phyloP scores from a whole-genome alignment of 2,888 invertebrate species.

The Chymomyza fuscimana region DNA sequence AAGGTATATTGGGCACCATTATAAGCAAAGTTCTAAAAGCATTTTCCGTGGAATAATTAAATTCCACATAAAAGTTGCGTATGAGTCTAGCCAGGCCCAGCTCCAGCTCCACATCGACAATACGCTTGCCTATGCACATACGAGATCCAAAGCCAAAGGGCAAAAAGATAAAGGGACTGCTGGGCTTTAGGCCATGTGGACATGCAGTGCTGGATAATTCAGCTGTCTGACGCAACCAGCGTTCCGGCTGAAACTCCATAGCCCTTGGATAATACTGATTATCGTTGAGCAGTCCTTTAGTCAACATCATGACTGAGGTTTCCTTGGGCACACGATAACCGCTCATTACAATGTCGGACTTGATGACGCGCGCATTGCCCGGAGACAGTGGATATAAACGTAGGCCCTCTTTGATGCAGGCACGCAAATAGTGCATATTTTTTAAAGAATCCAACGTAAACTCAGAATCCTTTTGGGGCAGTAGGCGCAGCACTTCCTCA shows the following conservation, averaged over 20 bases:
- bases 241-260: constrained; percentile 85
- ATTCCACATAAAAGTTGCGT: constrained; percentile 70
- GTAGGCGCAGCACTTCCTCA: constrained; percentile 81
- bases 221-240: constrained; percentile 82
- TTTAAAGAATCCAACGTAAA: constrained; percentile 80
- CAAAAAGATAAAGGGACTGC: constrained; percentile 82
- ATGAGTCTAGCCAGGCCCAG: constrained; percentile 79
- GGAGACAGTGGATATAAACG: constrained; percentile 83
- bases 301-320: constrained; percentile 86
- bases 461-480: constrained; percentile 78
- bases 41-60: constrained; percentile 60
- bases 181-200: not conserved
- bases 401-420: constrained; percentile 86
- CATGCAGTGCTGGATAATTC: constrained; percentile 18
- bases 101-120: constrained; percentile 87
- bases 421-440: constrained; percentile 83
- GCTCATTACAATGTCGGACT: constrained; percentile 82
- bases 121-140: constrained; percentile 85
- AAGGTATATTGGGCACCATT: constrained; percentile 72
- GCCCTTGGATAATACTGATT: constrained; percentile 83
- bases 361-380: constrained; percentile 82
- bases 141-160: constrained; percentile 87
- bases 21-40: constrained; percentile 60
- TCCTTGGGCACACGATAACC: constrained; percentile 84
- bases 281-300: constrained; percentile 82